A percentile compares a stretch with the other conserved stretches of the same genome.
phyloP scores from a whole-genome alignment of 30 jellyfish, hydroid and myxozoan species.

The Catostylus mosaicus region DNA sequence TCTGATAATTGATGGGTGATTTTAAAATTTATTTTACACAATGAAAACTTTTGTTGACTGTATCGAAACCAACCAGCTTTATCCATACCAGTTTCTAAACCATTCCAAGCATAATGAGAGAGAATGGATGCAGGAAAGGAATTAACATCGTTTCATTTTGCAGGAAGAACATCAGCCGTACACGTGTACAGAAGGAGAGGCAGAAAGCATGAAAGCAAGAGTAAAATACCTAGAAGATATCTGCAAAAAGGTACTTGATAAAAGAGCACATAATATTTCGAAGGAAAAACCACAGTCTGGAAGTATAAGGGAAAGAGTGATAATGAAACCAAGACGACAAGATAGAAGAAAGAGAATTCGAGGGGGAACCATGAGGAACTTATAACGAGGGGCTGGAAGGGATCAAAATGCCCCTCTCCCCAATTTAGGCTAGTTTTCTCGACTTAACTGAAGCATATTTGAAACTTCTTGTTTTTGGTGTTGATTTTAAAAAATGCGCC shows the following conservation, averaged over 20 bases:
- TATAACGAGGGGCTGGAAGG: too few relatives aligned
- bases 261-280: slow-evolving; percentile 34
- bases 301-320: slow-evolving; percentile 44
- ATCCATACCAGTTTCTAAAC: too few relatives aligned
- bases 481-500: too few relatives aligned
- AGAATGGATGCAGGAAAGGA: not conserved
- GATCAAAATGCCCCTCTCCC: too few relatives aligned
- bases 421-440: too few relatives aligned
- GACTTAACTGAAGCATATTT: too few relatives aligned
- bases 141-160: not conserved
- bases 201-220: slow-evolving; percentile 82
- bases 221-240: slow-evolving; percentile 94
- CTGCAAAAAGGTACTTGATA: slow-evolving; percentile 94
- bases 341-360: not conserved
- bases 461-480: too few relatives aligned
- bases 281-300: slow-evolving; percentile 50
- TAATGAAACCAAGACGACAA: slow-evolving; percentile 1
- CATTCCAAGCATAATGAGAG: too few relatives aligned
- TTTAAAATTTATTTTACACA: too few relatives aligned
- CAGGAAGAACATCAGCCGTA: slow-evolving; percentile 70
- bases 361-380: slow-evolving; percentile 58
- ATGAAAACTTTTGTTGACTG: too few relatives aligned
- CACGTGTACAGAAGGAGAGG: slow-evolving; percentile 94
- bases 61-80: too few relatives aligned
- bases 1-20: too few relatives aligned